phyloP scores from a whole-genome alignment of 2,888 invertebrate species.

The Drosophila demipolita region DNA sequence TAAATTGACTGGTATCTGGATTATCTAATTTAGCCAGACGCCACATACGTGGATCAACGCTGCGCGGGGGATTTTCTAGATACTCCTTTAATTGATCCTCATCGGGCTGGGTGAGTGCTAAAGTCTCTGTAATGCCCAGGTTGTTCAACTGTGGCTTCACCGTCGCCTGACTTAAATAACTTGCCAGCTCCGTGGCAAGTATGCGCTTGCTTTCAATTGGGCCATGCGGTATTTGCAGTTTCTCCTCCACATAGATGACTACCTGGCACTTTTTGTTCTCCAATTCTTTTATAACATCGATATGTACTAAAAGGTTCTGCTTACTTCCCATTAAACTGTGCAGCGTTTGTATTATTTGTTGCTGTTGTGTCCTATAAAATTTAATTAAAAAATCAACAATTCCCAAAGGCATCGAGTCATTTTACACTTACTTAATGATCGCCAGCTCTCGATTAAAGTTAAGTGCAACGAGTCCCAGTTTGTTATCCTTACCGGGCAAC shows the following conservation, averaged over 20 bases:
- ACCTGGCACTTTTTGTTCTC: slow-evolving; percentile 93
- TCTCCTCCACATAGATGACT: slow-evolving; percentile 90
- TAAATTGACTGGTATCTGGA: slow-evolving; percentile 94
- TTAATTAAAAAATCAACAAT: neutral
- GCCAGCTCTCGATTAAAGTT: slow-evolving; percentile 92
- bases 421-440: slow-evolving; percentile 89
- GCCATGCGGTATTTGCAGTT: slow-evolving; percentile 86
- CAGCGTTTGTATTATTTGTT: slow-evolving; percentile 89
- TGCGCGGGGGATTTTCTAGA: slow-evolving; percentile 94
- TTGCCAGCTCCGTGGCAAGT: slow-evolving; percentile 90
- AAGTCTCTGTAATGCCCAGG: slow-evolving; percentile 90
- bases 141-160: slow-evolving; percentile 90
- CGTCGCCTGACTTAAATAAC: slow-evolving; percentile 89
- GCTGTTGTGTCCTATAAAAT: slow-evolving; percentile 88
- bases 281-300: slow-evolving; percentile 91
- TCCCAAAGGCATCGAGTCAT: fast-evolving
- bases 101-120: slow-evolving; percentile 91
- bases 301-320: slow-evolving; percentile 91
- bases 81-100: slow-evolving; percentile 94
- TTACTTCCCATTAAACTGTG: slow-evolving; percentile 92
- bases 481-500: slow-evolving; percentile 94
- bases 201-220: slow-evolving; percentile 89
- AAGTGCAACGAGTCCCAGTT: slow-evolving; percentile 95
- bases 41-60: slow-evolving; percentile 97
- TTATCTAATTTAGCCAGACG: slow-evolving; percentile 98